Conservation (phyloP, 1,140 invertebrate species). For the Steinernema khuongi region DNA sequence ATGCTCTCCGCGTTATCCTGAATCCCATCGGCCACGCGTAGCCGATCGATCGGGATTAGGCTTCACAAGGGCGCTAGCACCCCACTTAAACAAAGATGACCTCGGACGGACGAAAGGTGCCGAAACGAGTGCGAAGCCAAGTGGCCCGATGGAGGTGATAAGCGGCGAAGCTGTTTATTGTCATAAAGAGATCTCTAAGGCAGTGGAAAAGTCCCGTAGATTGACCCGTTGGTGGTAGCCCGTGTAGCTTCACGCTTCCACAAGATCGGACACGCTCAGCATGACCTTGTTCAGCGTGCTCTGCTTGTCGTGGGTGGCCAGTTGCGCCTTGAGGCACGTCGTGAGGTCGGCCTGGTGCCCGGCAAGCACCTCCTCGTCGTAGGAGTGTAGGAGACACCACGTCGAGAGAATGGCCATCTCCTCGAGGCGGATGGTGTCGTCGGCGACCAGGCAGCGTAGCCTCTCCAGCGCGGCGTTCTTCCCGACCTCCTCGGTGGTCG, state of each 20-base stretch:
- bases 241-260: not conserved
- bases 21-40: not conserved
- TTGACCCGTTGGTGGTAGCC: not conserved
- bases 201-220: not conserved
- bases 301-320: not conserved
- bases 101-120: not conserved
- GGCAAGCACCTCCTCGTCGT: not conserved
- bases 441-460: not conserved
- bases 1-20: not conserved
- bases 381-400: not conserved
- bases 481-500: not conserved
- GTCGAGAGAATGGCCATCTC: slow-evolving; percentile 5
- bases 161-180: not conserved
- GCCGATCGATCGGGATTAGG: not conserved
- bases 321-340: not conserved
- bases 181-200: not conserved
- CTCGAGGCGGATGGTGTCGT: not conserved
- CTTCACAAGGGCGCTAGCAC: not conserved
- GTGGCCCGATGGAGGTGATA: not conserved
- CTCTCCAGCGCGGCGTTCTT: not conserved
- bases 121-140: not conserved
- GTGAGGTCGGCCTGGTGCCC: not conserved
- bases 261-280: not conserved
- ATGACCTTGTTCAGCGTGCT: not conserved
- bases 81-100: not conserved